A percentile compares a stretch with the other conserved stretches of the same genome.
Conservation (phyloP, 2,888 invertebrate genomes). For the Drosophila algonquin region DNA sequence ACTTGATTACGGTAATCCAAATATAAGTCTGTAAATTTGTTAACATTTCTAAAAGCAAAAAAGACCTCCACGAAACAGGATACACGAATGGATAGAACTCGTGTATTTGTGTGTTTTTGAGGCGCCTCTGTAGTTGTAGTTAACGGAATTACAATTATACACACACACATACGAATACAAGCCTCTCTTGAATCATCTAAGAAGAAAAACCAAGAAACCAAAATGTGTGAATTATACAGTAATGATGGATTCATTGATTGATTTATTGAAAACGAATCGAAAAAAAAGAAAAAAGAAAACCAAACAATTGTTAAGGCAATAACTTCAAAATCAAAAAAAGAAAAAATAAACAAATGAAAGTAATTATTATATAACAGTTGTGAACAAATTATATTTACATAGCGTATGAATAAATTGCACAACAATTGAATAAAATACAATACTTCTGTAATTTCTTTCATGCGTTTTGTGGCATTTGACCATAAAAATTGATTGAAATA, state of each 20-base stretch:
- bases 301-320: conserved; percentile 70
- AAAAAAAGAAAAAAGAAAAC: conserved; percentile 18
- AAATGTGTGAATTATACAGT: conserved; percentile 61
- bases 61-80: conserved; percentile 13
- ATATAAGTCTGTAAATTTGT: conserved; percentile 79
- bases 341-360: conserved; percentile 37
- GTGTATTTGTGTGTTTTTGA: background rate
- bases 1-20: conserved; percentile 60
- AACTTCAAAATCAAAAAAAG: conserved; percentile 63
- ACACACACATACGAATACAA: conserved; percentile 22
- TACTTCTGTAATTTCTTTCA: background rate
- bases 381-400: conserved; percentile 77
- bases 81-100: conserved; percentile 23
- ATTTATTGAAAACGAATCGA: conserved; percentile 28
- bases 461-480: background rate
- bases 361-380: conserved; percentile 78
- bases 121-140: conserved; percentile 70
- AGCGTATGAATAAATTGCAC: conserved; percentile 79
- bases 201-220: conserved; percentile 27
- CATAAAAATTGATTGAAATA: background rate
- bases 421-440: conserved; percentile 76
- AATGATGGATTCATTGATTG: conserved; percentile 43
- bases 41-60: conserved; percentile 63
- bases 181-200: conserved; percentile 30
- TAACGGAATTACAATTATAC: conserved; percentile 67